These are phyloP conservation scores for Spatulosminthurus flaviceps DNA, from an alignment of 2,888 invertebrate genomes.

Conservation along the genomic window DNA sequence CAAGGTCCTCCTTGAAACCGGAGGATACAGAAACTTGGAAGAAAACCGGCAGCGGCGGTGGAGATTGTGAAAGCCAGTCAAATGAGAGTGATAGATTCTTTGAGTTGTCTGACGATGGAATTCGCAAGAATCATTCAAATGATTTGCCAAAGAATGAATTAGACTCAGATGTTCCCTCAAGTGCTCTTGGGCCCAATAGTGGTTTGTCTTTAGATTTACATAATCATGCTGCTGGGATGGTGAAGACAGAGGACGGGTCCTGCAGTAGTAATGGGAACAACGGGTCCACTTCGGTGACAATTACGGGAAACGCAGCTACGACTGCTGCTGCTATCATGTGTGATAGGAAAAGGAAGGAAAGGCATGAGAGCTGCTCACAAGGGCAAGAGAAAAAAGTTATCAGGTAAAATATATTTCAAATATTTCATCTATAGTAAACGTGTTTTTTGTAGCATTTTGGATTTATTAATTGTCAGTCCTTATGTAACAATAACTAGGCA, in stretches of 20 bases:
- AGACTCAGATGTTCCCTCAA: background rate
- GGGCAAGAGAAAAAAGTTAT: constrained; percentile 71
- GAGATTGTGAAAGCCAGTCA: constrained; percentile 30
- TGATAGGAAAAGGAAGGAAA: constrained; percentile 72
- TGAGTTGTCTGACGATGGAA: background rate
- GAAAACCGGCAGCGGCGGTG: constrained; percentile 32
- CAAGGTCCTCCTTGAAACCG: constrained; percentile 50
- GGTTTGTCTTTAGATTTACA: background rate
- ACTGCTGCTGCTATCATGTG: constrained; percentile 50
- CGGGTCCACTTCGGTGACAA: background rate
- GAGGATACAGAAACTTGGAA: constrained; percentile 38
- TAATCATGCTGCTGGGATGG: background rate
- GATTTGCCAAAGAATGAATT: background rate
- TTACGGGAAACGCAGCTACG: background rate
- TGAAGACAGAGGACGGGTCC: background rate
- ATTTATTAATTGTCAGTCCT: too few relatives aligned
- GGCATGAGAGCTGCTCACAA: constrained; percentile 71
- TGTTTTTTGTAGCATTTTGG: too few relatives aligned
- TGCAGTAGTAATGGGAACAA: background rate
- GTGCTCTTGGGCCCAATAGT: background rate
- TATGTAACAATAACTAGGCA: too few relatives aligned
- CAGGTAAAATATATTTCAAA: constrained; percentile 53
- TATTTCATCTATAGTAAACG: too few relatives aligned
- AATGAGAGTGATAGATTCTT: constrained; percentile 18
- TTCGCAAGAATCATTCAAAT: background rate